Evolutionary conservation across 1,140 invertebrate genomes (phyloP).

Genomic region (Campodea augens): DNA sequence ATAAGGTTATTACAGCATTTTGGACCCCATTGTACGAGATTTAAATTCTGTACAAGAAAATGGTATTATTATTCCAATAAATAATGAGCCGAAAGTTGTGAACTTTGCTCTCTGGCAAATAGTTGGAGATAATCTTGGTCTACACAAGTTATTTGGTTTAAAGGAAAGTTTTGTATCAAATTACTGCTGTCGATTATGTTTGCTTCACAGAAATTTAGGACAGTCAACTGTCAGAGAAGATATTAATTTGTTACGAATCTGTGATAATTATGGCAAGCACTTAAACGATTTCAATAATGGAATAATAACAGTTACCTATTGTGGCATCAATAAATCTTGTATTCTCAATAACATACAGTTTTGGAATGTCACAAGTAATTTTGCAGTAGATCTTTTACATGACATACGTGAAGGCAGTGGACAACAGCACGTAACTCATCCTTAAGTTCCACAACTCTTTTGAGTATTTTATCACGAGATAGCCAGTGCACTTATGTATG

Average conservation of each 20-base stretch:
- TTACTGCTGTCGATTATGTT: background rate
- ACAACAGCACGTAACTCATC: too few relatives aligned
- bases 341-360: background rate
- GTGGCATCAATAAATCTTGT: conserved; percentile 1
- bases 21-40: background rate
- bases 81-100: background rate
- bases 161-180: background rate
- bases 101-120: background rate
- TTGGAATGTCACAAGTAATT: conserved; percentile 2
- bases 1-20: background rate
- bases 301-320: too few relatives aligned
- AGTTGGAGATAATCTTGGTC: background rate
- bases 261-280: too few relatives aligned
- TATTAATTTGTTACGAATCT: too few relatives aligned
- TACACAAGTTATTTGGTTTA: background rate
- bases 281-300: too few relatives aligned
- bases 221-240: too few relatives aligned
- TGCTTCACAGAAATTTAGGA: background rate
- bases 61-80: background rate
- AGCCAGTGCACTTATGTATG: too few relatives aligned
- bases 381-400: conserved; percentile 1
- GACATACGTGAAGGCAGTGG: background rate
- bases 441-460: too few relatives aligned
- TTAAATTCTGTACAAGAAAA: background rate
- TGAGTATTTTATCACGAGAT: too few relatives aligned